Evolutionary conservation across 2,113 vertebrate species (phyloP), one percentile per base, ranked within the genome.

Genomic region (Chionis minor): DNA sequence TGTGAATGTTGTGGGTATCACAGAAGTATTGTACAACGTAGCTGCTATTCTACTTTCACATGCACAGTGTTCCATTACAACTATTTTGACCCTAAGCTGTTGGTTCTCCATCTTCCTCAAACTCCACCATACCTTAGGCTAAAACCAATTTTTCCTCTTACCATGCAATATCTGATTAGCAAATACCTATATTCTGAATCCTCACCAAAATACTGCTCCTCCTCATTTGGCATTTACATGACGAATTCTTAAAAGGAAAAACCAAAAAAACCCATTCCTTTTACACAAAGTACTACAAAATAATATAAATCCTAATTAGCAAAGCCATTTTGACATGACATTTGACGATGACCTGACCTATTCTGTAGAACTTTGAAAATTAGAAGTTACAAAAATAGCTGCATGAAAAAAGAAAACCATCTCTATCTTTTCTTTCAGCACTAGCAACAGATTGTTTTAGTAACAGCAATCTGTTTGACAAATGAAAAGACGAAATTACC

Each of bases 381-480:
- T 6, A 74, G 15, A n/a, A 85, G 51, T 62, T 28, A 51, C 35
- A 58, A 61, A 94, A 87, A 94, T 23, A 93, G 71, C 54, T 81
- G 35, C 27, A 66, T 17, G 5, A 81, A 79, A 86, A 94, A 52
- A 6, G 19, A n/a, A 51, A 72, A 28, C 14, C 3, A 4, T 12
- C n/a, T 86, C 44, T 24, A 56, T 70, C 10, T 77, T 90, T 56
- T 90, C 71, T 81, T 93, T 59, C 2, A 3, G 42, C 52, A 83
- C 45, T 21, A 91, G 51, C 62, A 94, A 73, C 90, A 95, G 85
- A 92, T 65, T 88, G 90, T 9, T 96, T 82, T 28, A 83, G 30
- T 49, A 97, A 63, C 79, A 92, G 15, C 82, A 88, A 96, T 86
- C 87, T 94, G 92, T 61, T 49, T 82, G 58, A 62, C 44, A 84